Base-by-base conservation (phyloP, 2,888 invertebrate species). In the Agrotis puta region DNA sequence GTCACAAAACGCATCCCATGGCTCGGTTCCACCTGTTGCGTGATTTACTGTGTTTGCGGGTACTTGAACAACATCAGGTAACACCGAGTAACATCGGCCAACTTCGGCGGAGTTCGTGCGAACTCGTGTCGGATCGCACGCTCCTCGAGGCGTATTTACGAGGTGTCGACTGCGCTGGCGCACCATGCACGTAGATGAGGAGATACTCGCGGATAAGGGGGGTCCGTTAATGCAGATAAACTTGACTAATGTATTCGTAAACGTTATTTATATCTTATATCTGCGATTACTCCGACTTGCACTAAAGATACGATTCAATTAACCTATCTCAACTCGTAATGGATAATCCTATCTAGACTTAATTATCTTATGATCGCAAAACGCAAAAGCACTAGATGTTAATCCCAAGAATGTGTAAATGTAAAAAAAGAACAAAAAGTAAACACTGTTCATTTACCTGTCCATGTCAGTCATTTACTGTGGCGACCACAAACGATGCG, bases 81-180 rank as follows among this genome's bases (percentile, higher is more conserved):
- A 56, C 64, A 66, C 59, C 78, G 54, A 18, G 51, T 27, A 61
- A 50, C 73, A 65, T 77, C 65, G 51, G 57, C 20, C 5, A 59
- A 62, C 27, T 73, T 72, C 56, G 59, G 27, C 13, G 20, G 22
- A 62, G 27, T 79, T 70, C 69, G 75, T 83, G 83, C 74, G 75
- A 74, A 83, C 57, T 71, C 53, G 67, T 77, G 82, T 77, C 62
- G 82, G 69, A 56, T 50, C 65, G 69, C 66, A 68, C 70, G 62
- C 67, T 58, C 67, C 58, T 45, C 59, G 77, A 64, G 54, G 58
- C 50, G 70, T 84, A 84, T 84, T 82, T 82, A 82, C 82, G 82
- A 84, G 78, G 82, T 82, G 82, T 74, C 77, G 84, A 68, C 62
- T 68, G 68, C 70, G 66, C 69, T 7, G 54, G 83, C 81, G 77